phyloP scores from a whole-genome alignment of 53 echinoderm and acorn worm genomes.

The Paracentrotus lividus region DNA sequence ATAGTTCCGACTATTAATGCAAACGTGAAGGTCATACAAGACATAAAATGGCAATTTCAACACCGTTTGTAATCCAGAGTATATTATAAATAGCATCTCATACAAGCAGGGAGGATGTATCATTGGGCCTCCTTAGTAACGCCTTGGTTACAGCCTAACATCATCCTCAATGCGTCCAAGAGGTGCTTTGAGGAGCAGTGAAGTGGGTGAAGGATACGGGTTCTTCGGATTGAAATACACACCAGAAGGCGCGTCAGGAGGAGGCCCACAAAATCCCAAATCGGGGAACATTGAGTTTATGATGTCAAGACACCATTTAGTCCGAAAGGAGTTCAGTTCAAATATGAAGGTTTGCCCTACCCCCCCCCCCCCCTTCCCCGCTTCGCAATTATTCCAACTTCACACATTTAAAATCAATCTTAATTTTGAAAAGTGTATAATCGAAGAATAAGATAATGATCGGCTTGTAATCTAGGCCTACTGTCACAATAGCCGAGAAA shows the following conservation, averaged over 20 bases:
- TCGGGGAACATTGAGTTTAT: neutral
- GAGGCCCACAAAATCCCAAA: neutral
- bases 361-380: neutral
- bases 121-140: constrained; percentile 46
- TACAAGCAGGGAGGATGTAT: neutral
- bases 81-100: neutral
- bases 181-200: constrained; percentile 42
- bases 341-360: neutral
- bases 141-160: constrained; percentile 38
- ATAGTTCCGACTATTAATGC: too few relatives aligned
- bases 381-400: neutral
- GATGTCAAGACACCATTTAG: neutral
- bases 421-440: neutral
- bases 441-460: neutral
- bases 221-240: constrained; percentile 13
- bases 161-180: constrained; percentile 18
- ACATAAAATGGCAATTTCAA: neutral
- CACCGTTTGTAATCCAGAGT: neutral
- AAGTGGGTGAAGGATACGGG: neutral
- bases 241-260: neutral
- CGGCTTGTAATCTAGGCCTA: neutral
- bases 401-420: neutral
- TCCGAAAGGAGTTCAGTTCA: neutral
- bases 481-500: too few relatives aligned
- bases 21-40: too few relatives aligned